phyloP scores from a whole-genome alignment of 1,140 invertebrate species.

The Musca domestica region DNA sequence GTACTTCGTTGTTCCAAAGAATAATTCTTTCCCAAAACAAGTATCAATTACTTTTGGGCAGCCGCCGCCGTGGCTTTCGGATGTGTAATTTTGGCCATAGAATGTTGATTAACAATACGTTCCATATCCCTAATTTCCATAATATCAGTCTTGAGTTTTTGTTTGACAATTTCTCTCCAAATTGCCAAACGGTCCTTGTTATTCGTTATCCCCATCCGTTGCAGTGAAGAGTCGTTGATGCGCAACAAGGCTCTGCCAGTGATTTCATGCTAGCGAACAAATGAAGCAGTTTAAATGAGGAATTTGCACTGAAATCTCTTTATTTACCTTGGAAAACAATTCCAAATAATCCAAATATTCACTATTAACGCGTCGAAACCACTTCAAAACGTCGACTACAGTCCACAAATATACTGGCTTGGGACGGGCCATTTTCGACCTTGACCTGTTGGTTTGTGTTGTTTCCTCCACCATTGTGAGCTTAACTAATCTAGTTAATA shows the following conservation, averaged over 20 bases:
- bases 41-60: neutral
- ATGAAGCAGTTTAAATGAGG: too few species aligned
- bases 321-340: conserved; percentile 42
- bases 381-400: conserved; percentile 81
- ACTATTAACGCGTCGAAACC: conserved; percentile 78
- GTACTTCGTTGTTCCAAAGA: too few species aligned
- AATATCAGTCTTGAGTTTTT: conserved; percentile 86
- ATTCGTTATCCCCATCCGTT: conserved; percentile 79
- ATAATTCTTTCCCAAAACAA: too few species aligned
- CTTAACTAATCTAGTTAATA: too few species aligned
- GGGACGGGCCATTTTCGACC: conserved; percentile 69
- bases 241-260: conserved; percentile 79
- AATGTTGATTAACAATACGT: conserved; percentile 53
- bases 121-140: conserved; percentile 83
- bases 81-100: conserved; percentile 14
- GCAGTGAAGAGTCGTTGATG: conserved; percentile 84
- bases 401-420: conserved; percentile 85
- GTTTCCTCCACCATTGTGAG: conserved; percentile 45
- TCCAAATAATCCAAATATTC: conserved; percentile 57
- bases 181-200: conserved; percentile 80
- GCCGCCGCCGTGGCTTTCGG: neutral
- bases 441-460: conserved; percentile 44
- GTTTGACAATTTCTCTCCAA: conserved; percentile 87
- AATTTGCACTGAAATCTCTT: too few species aligned
- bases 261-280: conserved; percentile 77